Evolutionary conservation across 2,888 invertebrate species (phyloP).

Genomic region (Lordiphosa fenestrarum): DNA sequence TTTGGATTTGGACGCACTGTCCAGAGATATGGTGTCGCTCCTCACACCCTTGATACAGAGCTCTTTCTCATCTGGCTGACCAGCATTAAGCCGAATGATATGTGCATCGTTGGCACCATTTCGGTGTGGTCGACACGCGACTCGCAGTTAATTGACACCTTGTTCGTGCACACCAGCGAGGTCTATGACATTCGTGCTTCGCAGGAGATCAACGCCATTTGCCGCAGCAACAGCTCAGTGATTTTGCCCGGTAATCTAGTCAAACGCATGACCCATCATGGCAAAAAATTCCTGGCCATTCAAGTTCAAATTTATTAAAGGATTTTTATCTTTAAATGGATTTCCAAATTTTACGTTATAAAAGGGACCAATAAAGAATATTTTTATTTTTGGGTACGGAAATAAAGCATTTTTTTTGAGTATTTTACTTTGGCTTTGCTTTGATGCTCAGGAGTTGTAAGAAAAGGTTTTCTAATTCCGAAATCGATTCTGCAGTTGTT

Average conservation of each 20-base stretch:
- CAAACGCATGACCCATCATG: slow-evolving; percentile 55
- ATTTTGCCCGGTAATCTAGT: slow-evolving; percentile 58
- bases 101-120: slow-evolving; percentile 59
- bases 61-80: slow-evolving; percentile 75
- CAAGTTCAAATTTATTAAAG: slow-evolving; percentile 43
- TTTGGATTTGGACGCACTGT: slow-evolving; percentile 31
- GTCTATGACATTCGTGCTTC: slow-evolving; percentile 66
- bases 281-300: slow-evolving; percentile 63
- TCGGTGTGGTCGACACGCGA: slow-evolving; percentile 63
- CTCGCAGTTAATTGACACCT: slow-evolving; percentile 38
- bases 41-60: slow-evolving; percentile 22
- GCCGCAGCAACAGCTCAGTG: slow-evolving; percentile 57
- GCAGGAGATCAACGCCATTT: slow-evolving; percentile 51
- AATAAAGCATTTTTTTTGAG: too few species aligned
- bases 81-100: slow-evolving; percentile 57
- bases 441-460: too few species aligned
- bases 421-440: too few species aligned
- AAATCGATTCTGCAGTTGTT: too few species aligned
- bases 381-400: not conserved
- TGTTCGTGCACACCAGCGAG: slow-evolving; percentile 67
- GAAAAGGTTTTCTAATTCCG: too few species aligned
- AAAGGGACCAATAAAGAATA: not conserved
- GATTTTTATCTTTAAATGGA: not conserved
- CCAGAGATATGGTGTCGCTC: not conserved
- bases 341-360: not conserved